Conservation (phyloP, 2,888 invertebrate species). For the Acanthococcus lagerstroemiae region DNA sequence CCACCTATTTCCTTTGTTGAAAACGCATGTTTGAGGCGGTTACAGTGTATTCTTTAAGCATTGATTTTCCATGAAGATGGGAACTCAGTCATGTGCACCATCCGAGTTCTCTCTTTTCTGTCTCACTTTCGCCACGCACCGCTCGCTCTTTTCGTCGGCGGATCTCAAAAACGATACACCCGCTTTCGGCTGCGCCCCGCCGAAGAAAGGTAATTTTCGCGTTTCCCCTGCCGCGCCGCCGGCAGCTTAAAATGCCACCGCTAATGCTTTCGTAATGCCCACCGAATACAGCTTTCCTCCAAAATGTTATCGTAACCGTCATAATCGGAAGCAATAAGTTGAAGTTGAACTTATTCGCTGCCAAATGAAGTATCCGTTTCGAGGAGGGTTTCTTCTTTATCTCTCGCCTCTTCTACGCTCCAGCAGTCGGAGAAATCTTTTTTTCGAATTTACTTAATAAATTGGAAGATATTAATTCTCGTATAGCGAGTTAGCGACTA, state of each 20-base stretch:
- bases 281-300: neutral
- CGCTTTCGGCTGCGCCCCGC: too few relatives aligned
- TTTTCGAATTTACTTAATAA: too few relatives aligned
- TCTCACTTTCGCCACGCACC: constrained; percentile 2
- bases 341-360: neutral
- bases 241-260: constrained; percentile 17
- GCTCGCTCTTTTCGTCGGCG: too few relatives aligned
- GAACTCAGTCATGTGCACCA: constrained; percentile 27
- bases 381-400: too few relatives aligned
- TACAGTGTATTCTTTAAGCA: constrained; percentile 27
- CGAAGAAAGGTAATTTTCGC: too few relatives aligned
- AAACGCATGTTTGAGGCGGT: constrained; percentile 26
- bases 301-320: constrained; percentile 19
- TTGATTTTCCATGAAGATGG: constrained; percentile 28
- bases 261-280: constrained; percentile 10
- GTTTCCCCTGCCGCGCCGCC: too few relatives aligned
- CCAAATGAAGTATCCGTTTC: neutral
- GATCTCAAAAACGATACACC: too few relatives aligned
- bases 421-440: too few relatives aligned
- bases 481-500: too few relatives aligned
- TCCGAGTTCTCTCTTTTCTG: neutral
- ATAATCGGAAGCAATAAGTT: constrained; percentile 24
- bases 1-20: constrained; percentile 12
- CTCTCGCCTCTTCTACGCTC: too few relatives aligned
- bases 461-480: too few relatives aligned